A percentile compares a stretch with the other conserved stretches of the same genome.
Conservation (phyloP, 1,140 invertebrate genomes). For the Plodia interpunctella region DNA sequence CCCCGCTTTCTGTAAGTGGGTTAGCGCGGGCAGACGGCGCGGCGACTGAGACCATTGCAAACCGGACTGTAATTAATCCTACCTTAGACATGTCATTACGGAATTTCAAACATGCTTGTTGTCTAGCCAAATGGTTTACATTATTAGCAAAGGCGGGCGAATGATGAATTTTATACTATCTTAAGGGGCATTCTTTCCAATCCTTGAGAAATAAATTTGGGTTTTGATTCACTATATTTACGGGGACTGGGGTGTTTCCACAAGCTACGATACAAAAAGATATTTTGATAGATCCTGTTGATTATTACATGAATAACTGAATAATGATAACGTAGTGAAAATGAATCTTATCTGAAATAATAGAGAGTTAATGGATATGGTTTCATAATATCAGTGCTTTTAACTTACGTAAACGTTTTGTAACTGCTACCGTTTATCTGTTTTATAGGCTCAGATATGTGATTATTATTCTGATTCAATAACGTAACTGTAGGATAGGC, state of each 20-base stretch:
- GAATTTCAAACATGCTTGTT: neutral
- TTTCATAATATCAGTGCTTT: conserved; percentile 7
- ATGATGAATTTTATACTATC: too few species aligned
- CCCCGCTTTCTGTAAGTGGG: conserved; percentile 43
- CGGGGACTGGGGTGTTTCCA: too few species aligned
- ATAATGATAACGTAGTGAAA: neutral
- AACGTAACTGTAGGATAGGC: conserved; percentile 24
- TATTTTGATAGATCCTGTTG: too few species aligned
- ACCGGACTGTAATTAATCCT: conserved; percentile 36
- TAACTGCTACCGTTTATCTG: conserved; percentile 37
- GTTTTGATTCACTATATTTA: too few species aligned
- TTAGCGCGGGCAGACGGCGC: conserved; percentile 54
- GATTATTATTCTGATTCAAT: conserved; percentile 27
- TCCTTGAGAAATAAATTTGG: too few species aligned
- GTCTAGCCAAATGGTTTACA: conserved; percentile 7
- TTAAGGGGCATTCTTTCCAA: too few species aligned
- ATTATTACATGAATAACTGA: neutral
- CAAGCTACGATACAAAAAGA: too few species aligned
- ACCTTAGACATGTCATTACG: neutral
- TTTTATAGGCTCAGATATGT: conserved; percentile 26
- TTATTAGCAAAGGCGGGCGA: neutral
- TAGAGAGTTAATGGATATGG: neutral
- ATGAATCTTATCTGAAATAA: neutral
- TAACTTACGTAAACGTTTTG: conserved; percentile 26
- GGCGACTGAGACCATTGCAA: conserved; percentile 36